These are phyloP conservation scores for Yponomeuta malinellus DNA, from an alignment of 2,888 invertebrate genomes.

Conservation along the genomic window DNA sequence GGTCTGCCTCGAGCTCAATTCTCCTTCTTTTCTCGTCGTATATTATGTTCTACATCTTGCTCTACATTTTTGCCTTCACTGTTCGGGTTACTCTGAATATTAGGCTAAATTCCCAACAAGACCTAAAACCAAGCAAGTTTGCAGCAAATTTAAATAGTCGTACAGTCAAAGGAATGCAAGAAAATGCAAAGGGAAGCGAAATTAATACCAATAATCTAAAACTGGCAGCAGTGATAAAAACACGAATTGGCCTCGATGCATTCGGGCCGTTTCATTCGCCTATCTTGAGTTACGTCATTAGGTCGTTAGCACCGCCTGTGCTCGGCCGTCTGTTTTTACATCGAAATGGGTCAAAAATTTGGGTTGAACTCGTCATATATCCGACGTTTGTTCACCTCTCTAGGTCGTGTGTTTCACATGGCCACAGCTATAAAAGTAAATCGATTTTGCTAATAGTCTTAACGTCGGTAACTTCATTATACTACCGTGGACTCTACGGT, in stretches of 20 bases:
- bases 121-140: background rate
- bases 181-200: background rate
- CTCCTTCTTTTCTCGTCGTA: no score
- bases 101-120: background rate
- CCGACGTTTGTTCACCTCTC: conserved; percentile 67
- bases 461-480: background rate
- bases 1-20: no score
- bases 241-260: conserved; percentile 44
- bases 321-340: conserved; percentile 36
- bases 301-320: conserved; percentile 51
- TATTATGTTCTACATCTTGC: no score
- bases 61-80: no score
- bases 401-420: conserved; percentile 47
- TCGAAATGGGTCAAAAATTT: conserved; percentile 67
- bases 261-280: conserved; percentile 51
- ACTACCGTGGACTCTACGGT: no score
- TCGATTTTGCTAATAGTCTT: background rate
- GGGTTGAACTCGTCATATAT: conserved; percentile 57
- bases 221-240: conserved; percentile 30
- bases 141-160: background rate
- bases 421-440: conserved; percentile 9
- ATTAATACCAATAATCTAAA: background rate
- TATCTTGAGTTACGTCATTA: conserved; percentile 48
- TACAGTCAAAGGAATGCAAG: background rate
- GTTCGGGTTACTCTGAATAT: no score